phyloP scores from a whole-genome alignment of 2,113 vertebrate species.

The Phodopus roborovskii region DNA sequence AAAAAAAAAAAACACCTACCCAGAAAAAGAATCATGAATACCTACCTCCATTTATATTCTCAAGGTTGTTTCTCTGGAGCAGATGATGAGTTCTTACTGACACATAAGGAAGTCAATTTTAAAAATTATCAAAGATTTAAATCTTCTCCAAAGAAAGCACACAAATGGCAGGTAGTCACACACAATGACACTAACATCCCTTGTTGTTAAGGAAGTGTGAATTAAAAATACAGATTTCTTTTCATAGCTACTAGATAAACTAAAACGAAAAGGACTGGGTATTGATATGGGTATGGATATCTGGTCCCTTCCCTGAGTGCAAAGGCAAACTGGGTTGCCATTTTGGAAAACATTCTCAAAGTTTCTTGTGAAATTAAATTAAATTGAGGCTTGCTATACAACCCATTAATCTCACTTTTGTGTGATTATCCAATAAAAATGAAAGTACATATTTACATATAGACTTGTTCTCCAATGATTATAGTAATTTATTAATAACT shows the following conservation, averaged over 20 bases:
- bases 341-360: not conserved
- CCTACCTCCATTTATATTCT: not conserved
- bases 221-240: constrained; percentile 33
- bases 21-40: not conserved
- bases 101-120: constrained; percentile 20
- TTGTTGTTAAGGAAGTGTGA: not conserved
- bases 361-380: constrained; percentile 14
- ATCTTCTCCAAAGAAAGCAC: constrained; percentile 39
- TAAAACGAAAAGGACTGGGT: not conserved
- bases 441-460: not conserved
- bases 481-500: constrained; percentile 20
- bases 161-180: not conserved
- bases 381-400: not conserved
- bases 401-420: not conserved
- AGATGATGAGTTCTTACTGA: not conserved
- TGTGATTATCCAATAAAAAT: constrained; percentile 41
- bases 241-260: not conserved
- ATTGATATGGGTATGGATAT: not conserved
- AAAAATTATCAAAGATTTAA: not conserved
- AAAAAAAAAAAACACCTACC: not conserved
- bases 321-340: not conserved
- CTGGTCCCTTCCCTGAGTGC: not conserved
- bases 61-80: not conserved
- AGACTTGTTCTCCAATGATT: constrained; percentile 2
- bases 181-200: not conserved